Percentiles rank a stretch among this genome's conserved stretches.
Evolutionary conservation across 2,113 vertebrate species (phyloP).

Genomic region (Delphinapterus leucas): DNA sequence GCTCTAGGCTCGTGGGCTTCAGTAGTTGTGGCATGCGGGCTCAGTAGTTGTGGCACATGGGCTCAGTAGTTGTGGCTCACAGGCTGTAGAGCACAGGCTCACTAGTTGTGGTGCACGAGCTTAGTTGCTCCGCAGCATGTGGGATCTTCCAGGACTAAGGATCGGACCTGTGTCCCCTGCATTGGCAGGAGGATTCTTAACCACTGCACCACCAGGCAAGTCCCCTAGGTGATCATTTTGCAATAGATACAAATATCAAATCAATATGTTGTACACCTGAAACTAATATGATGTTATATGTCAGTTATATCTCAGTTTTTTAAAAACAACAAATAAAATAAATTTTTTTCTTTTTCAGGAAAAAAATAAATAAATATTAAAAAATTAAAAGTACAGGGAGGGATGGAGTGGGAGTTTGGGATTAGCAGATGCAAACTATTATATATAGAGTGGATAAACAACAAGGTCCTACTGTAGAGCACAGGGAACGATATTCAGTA

Average conservation of each 20-base stretch:
- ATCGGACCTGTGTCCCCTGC: no score
- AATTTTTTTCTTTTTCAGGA: not conserved
- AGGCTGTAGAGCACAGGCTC: no score
- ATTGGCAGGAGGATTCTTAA: no score
- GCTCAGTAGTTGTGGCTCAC: no score
- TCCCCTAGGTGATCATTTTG: not conserved
- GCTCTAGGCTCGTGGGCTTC: no score
- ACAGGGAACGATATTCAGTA: not conserved
- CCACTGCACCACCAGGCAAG: no score
- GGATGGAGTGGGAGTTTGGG: not conserved
- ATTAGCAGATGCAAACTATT: not conserved
- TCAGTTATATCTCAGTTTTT: not conserved
- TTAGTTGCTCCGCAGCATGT: no score
- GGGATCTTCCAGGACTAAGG: no score
- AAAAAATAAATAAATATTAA: not conserved
- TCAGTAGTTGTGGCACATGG: no score
- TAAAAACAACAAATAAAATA: not conserved
- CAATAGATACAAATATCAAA: not conserved
- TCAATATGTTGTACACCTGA: not conserved
- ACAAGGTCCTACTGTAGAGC: not conserved
- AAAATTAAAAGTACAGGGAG: not conserved
- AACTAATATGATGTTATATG: not conserved
- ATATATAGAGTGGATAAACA: not conserved
- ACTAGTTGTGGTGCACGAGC: no score
- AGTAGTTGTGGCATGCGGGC: no score